Percentiles rank a stretch among this genome's conserved stretches.
These are phyloP conservation scores for Otus sunia DNA, from an alignment of 2,113 vertebrate genomes.

Conservation along the genomic window DNA sequence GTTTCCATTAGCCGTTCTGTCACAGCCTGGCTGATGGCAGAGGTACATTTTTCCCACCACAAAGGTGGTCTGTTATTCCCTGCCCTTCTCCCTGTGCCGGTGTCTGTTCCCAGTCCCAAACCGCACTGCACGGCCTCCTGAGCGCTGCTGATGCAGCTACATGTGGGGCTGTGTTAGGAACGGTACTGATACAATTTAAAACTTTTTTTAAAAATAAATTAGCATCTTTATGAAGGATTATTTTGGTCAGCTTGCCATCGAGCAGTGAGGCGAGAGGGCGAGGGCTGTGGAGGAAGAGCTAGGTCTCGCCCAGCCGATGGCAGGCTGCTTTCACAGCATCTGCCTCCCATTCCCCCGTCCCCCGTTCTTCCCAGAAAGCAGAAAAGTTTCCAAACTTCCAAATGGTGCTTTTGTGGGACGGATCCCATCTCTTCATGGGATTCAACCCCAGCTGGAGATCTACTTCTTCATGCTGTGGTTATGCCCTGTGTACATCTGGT, in stretches of 20 bases:
- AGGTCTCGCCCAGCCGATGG: accelerated
- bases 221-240: neutral
- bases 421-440: neutral
- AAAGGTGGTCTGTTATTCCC: neutral
- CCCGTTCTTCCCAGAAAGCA: neutral
- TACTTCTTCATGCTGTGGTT: neutral
- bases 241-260: neutral
- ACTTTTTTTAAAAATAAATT: too few species aligned
- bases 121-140: accelerated
- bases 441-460: neutral
- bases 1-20: neutral
- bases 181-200: neutral
- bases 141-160: accelerated
- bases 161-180: neutral
- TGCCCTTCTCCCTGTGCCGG: neutral
- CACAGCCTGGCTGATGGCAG: neutral
- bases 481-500: neutral
- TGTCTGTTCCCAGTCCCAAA: neutral
- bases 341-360: neutral
- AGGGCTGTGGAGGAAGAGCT: neutral
- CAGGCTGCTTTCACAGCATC: neutral
- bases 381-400: neutral
- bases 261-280: neutral
- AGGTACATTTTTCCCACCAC: neutral
- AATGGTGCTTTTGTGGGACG: neutral